Evolutionary conservation across 2,888 invertebrate species (phyloP).

Genomic region (Leucania comma): DNA sequence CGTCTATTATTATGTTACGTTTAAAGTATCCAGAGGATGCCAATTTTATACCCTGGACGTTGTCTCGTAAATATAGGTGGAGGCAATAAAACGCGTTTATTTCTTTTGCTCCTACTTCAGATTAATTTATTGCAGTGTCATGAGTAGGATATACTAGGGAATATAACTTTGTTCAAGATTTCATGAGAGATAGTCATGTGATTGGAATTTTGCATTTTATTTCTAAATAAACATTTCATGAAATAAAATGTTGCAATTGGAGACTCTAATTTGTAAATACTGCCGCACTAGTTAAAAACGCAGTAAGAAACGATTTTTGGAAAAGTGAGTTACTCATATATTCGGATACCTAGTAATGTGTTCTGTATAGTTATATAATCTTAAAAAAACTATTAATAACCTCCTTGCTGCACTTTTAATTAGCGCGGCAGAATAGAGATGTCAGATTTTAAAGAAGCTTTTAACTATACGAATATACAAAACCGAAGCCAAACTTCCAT

Average conservation of each 20-base stretch:
- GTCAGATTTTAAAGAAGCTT: background rate
- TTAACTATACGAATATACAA: background rate
- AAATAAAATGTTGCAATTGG: background rate
- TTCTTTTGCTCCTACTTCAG: conserved; percentile 53
- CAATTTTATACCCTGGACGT: conserved; percentile 57
- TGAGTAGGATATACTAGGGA: conserved; percentile 42
- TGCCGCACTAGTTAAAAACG: too few species aligned
- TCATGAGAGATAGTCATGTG: conserved; percentile 32
- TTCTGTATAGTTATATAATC: too few species aligned
- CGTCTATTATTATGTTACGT: conserved; percentile 58
- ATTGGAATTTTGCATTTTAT: conserved; percentile 36
- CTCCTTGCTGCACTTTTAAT: too few species aligned
- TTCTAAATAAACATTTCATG: conserved; percentile 22
- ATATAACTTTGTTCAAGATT: conserved; percentile 42
- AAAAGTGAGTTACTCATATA: too few species aligned
- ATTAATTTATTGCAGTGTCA: conserved; percentile 58
- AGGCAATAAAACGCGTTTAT: conserved; percentile 55
- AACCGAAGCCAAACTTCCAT: background rate
- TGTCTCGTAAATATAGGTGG: conserved; percentile 61
- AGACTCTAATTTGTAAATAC: conserved; percentile 4
- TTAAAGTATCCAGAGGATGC: conserved; percentile 56
- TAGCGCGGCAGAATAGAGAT: too few species aligned
- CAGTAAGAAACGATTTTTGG: too few species aligned
- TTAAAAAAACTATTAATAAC: too few species aligned
- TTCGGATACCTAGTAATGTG: too few species aligned